Evolutionary conservation across 2,797 vertebrate genomes (phyloP).

Genomic region (Mormyrus proboscirostris): DNA sequence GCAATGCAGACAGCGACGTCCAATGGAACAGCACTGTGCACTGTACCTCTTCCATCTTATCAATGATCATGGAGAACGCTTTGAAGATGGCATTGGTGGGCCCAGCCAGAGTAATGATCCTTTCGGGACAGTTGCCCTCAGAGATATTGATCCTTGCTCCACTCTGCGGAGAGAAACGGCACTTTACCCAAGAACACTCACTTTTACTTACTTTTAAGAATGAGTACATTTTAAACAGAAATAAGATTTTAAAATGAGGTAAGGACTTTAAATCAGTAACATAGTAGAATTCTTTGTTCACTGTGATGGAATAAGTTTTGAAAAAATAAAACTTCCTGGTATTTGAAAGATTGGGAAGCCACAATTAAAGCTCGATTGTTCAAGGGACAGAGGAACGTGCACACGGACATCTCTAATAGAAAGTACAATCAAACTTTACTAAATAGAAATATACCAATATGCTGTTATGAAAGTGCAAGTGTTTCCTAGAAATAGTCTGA

Average conservation of each 20-base stretch:
- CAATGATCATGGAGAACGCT: constrained; percentile 93
- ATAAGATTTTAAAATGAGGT: not conserved
- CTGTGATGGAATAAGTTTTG: not conserved
- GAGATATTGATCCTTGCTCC: constrained; percentile 92
- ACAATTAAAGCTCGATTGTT: not conserved
- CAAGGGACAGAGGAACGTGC: not conserved
- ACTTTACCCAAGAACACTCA: not conserved
- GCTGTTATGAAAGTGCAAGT: not conserved
- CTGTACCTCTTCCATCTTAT: constrained; percentile 88
- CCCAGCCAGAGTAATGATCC: constrained; percentile 87
- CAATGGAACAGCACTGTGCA: not conserved
- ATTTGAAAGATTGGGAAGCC: not conserved
- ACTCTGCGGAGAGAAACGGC: constrained; percentile 56
- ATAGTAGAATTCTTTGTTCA: not conserved
- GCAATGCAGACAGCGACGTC: not conserved
- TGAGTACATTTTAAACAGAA: not conserved
- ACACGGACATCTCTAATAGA: not conserved
- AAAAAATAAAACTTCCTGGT: not conserved
- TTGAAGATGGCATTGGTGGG: constrained; percentile 93
- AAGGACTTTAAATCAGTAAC: not conserved
- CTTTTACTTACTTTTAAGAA: not conserved
- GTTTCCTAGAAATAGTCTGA: not conserved
- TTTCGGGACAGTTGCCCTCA: constrained; percentile 89
- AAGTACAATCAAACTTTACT: not conserved
- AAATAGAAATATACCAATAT: not conserved